These are phyloP conservation scores for Centropus unirufus DNA, from an alignment of 2,113 vertebrate species.

Conservation along the genomic window DNA sequence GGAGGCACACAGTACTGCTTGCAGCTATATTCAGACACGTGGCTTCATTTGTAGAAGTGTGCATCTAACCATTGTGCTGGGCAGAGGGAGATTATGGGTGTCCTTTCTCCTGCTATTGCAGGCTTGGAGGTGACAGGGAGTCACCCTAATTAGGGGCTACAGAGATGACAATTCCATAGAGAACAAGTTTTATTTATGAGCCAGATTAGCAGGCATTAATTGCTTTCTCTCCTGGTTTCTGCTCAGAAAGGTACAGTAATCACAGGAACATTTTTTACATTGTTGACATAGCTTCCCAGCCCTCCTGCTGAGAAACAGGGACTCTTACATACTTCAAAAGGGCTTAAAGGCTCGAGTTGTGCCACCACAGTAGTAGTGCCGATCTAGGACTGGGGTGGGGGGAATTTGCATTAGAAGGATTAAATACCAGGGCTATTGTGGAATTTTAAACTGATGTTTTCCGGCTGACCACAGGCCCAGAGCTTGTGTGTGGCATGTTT, in stretches of 20 bases:
- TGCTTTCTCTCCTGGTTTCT: constrained; percentile 72
- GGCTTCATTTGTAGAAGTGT: neutral
- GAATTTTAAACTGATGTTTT: constrained; percentile 79
- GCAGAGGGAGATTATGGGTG: neutral
- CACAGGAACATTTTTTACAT: constrained; percentile 76
- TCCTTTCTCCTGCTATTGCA: neutral
- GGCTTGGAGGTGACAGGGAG: constrained; percentile 1
- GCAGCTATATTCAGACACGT: neutral
- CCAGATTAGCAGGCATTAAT: constrained; percentile 75
- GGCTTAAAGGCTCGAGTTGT: constrained; percentile 74
- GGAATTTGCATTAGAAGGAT: constrained; percentile 77
- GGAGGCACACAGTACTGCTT: neutral
- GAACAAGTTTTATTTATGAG: constrained; percentile 73
- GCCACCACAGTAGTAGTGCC: constrained; percentile 73
- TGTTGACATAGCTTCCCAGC: constrained; percentile 75
- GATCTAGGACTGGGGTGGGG: constrained; percentile 64
- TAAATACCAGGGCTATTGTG: constrained; percentile 76
- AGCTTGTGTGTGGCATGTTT: constrained; percentile 72
- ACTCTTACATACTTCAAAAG: constrained; percentile 78
- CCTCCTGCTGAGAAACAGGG: constrained; percentile 78
- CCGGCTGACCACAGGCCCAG: constrained; percentile 73
- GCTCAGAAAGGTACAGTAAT: constrained; percentile 77
- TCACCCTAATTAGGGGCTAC: constrained; percentile 7
- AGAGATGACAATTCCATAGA: constrained; percentile 27
- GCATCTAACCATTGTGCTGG: neutral